Evolutionary conservation across 2,888 invertebrate genomes (phyloP), one percentile per base, ranked within the genome.

Genomic region (Acleris laterana): DNA sequence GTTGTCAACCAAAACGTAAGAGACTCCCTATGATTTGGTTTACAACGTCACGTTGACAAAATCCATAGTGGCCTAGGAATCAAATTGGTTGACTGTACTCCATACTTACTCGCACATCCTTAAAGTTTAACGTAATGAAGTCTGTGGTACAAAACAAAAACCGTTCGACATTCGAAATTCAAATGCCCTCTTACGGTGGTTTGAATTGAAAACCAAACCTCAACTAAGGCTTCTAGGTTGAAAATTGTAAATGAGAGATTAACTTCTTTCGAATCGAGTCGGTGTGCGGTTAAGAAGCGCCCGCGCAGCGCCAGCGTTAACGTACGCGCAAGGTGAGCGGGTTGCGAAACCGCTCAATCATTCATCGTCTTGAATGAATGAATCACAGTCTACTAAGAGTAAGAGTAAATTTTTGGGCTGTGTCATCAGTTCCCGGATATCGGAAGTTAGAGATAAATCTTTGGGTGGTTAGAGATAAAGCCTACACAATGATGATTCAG

Each of bases 331-430:
- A 64, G 64, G 59, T 64, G 53, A 64, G 19, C 59, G 19, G 53
- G 59, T 64, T 64, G 64, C 59, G 64, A 64, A 64, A 64, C 49
- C 53, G 64, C 59, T 64, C 59, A 55, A 19, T 64, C 53, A 55
- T 59, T 64, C 51, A 59, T 16, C 48, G 53, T 32, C 28, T 32
- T 59, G 59, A 53, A 60, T 64, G 58, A 53, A 52, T 64, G 53
- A 64, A 53, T 59, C 59, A 55, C 53, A 50, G 25, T 64, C 48
- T 55, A 16, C 42, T 20, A 42, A 38, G 55, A 38, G 32, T 19
- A 4, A 49, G 4, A 19, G 52, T 32, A 17, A 32, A n/a, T n/a
- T 46, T 44, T 46, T 46, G n/a, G 16, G 16, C n/a, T 44, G n/a
- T 5, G 46, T 46, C 46, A 46, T 17, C 46, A 46, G 38, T 53